These are phyloP conservation scores for Tanypteryx hageni DNA, from an alignment of 2,888 invertebrate species.

Conservation along the genomic window DNA sequence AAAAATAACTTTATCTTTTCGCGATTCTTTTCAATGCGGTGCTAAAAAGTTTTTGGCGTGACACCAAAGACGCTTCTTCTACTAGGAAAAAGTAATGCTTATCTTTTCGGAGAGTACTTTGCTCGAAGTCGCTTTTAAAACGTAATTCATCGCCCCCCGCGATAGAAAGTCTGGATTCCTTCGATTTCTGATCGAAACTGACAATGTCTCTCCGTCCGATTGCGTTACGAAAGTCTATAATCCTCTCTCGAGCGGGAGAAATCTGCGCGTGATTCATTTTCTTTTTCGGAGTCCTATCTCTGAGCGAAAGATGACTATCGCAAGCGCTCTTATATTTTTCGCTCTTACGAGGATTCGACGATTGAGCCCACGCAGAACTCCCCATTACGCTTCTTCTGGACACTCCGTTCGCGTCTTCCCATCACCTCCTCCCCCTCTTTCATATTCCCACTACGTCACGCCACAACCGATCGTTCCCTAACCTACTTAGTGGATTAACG, in stretches of 20 bases:
- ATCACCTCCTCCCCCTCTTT: not conserved
- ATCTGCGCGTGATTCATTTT: not conserved
- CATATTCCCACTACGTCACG: no score
- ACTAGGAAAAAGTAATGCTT: not conserved
- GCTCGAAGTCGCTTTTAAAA: not conserved
- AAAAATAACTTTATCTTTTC: not conserved
- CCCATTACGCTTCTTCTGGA: no score
- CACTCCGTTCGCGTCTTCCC: not conserved
- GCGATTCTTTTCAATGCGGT: not conserved
- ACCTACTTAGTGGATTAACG: slow-evolving; percentile 56
- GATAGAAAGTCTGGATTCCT: not conserved
- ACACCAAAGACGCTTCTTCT: no score
- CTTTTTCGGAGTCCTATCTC: not conserved
- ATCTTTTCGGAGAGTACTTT: not conserved
- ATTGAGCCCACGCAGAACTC: not conserved
- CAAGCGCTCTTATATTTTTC: not conserved
- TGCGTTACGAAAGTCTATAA: not conserved
- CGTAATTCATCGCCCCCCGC: not conserved
- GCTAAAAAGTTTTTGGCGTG: not conserved
- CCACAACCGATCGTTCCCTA: slow-evolving; percentile 15
- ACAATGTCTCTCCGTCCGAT: not conserved
- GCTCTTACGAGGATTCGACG: not conserved
- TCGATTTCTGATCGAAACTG: not conserved
- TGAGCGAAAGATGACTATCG: not conserved
- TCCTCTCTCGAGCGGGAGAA: not conserved